Conservation (phyloP, 2,797 vertebrate genomes). For the Darevskia nairensis region DNA sequence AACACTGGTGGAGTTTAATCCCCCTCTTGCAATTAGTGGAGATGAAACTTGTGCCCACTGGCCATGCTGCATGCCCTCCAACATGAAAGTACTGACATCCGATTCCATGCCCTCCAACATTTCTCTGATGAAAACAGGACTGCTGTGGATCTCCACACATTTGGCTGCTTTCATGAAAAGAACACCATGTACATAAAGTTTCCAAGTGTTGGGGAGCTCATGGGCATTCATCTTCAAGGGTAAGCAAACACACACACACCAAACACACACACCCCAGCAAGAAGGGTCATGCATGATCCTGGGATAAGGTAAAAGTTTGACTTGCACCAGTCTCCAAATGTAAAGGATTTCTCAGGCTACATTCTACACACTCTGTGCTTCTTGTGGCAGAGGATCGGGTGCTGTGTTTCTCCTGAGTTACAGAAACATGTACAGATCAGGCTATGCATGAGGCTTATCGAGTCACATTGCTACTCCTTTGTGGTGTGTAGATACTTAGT, state of each 20-base stretch:
- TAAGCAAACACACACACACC: background rate
- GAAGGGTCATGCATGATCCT: background rate
- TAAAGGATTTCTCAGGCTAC: background rate
- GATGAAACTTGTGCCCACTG: too few relatives aligned
- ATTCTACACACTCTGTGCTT: background rate
- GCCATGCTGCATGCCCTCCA: too few relatives aligned
- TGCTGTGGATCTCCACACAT: too few relatives aligned
- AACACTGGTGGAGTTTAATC: background rate
- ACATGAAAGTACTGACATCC: too few relatives aligned
- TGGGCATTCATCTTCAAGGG: background rate
- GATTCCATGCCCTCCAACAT: too few relatives aligned
- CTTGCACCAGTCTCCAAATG: background rate
- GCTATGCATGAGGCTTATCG: background rate
- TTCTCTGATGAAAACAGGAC: too few relatives aligned
- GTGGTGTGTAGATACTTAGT: slow-evolving; percentile 21
- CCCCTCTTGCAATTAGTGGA: too few relatives aligned
- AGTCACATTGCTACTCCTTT: background rate
- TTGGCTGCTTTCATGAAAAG: too few relatives aligned
- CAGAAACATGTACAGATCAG: background rate
- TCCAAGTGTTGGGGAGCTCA: background rate
- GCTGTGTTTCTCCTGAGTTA: background rate
- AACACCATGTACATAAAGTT: too few relatives aligned
- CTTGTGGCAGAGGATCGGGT: background rate
- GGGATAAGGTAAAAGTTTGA: background rate
- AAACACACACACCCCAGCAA: too few relatives aligned